Base-by-base conservation (phyloP, 2,113 vertebrate genomes). In the Camarhynchus parvulus region DNA sequence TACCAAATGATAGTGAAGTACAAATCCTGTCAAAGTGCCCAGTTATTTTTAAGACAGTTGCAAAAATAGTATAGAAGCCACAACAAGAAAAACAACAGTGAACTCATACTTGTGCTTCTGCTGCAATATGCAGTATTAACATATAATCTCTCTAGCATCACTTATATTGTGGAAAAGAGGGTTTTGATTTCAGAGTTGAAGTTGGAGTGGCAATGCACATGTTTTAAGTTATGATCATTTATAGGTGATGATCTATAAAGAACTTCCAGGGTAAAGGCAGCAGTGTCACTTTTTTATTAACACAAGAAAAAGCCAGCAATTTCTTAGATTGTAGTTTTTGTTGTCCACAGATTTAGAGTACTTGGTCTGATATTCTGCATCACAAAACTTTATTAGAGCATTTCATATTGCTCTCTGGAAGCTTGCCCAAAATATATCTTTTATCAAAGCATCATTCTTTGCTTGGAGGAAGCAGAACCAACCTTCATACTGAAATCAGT, bases 131-230 rank as follows among this genome's bases (percentile, higher is more conserved):
- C 33, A 55, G 31, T 73, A 59, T 55, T 58, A 75, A 27, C 44
- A 12, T 1, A 4, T 62, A 74, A 89, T 13, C 28, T 64, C 50
- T 73, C 33, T 28, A 72, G 25, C 0, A 0, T 68, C 17, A 17
- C 6, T 77, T 74, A 41, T 1, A 2, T 53, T 76, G 35, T 35
- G 24, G 19, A 70, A 37, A 69, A 70, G 8, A 39, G 8, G 15
- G 6, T 11, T 53, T 78, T 90, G 22, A 33, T 83, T 44, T 83
- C 35, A 55, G 14, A 58, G 37, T n/a, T 82, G 58, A 61, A 66
- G 39, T 8, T 84, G 44, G 5, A 6, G 6, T 67, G 52, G 50
- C 35, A 56, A 5, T 81, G 31, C 39, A 41, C 4, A 0, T 47
- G 3, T 64, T 69, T 58, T 67, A 64, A 87, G 24, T 47, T 87